phyloP scores from a whole-genome alignment of 2,113 vertebrate species.

The Falco punctatus region DNA sequence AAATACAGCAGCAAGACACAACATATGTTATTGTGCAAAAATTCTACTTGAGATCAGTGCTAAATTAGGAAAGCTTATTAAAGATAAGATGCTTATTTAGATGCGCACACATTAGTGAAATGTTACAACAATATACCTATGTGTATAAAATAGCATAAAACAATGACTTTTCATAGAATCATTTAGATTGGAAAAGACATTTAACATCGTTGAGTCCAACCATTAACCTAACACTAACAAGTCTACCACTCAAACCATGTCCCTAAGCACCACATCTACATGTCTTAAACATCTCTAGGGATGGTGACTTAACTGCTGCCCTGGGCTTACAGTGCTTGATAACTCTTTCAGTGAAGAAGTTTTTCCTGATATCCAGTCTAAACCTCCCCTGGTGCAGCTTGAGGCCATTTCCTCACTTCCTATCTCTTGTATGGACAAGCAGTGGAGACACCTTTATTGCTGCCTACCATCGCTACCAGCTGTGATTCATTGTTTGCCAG shows the following conservation, averaged over 20 bases:
- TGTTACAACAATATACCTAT: neutral
- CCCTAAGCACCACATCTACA: neutral
- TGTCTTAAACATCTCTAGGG: rapidly evolving
- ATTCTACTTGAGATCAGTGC: neutral
- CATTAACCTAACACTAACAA: neutral
- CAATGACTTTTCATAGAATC: neutral
- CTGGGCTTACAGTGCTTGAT: neutral
- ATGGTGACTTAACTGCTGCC: neutral
- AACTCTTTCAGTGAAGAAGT: neutral
- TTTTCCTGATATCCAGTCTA: neutral
- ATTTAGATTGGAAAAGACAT: neutral
- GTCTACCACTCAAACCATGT: neutral
- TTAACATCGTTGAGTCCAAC: neutral
- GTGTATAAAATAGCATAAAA: neutral
- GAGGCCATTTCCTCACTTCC: neutral
- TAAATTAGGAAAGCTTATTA: neutral
- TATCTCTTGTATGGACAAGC: neutral
- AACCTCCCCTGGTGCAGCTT: neutral
- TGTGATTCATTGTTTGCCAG: neutral
- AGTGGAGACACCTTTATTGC: neutral
- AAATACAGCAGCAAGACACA: neutral
- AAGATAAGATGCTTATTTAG: neutral
- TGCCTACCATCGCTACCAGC: neutral
- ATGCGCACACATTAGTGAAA: neutral
- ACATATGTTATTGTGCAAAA: neutral